phyloP scores from a whole-genome alignment of 2,888 invertebrate genomes.

The Steinernema scapterisci region DNA sequence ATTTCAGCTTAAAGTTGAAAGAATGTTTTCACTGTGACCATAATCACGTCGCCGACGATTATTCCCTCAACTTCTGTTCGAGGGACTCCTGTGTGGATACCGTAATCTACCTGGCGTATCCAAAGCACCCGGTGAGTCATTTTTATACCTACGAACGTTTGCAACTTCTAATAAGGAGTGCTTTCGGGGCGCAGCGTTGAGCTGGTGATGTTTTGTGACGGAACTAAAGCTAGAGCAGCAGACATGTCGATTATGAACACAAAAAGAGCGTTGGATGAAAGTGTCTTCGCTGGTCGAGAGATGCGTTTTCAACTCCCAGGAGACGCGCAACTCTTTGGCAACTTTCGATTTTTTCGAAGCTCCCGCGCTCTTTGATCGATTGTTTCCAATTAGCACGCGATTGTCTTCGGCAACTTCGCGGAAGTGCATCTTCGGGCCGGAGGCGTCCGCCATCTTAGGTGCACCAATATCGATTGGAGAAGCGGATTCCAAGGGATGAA shows the following conservation, averaged over 20 bases:
- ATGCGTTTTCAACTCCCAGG: not conserved
- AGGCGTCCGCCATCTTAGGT: no score
- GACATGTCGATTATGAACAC: no score
- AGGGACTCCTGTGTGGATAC: conserved; percentile 6
- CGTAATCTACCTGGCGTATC: conserved; percentile 4
- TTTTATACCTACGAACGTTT: no score
- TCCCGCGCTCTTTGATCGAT: not conserved
- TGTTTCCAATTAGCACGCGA: conserved; percentile 20
- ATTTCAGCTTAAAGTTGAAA: conserved; percentile 42
- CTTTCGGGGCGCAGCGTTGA: no score
- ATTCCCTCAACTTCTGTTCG: conserved; percentile 39
- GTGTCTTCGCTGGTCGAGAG: no score
- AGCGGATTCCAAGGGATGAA: no score
- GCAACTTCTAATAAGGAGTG: no score
- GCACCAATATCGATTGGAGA: no score
- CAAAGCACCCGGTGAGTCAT: conserved; percentile 22
- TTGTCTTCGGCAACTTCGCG: not conserved
- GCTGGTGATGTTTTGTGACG: no score
- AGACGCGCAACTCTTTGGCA: not conserved
- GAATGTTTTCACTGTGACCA: conserved; percentile 43
- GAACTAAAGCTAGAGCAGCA: no score
- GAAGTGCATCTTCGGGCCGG: no score
- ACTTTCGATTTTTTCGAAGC: not conserved
- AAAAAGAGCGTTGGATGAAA: no score
- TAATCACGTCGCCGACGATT: conserved; percentile 39